Evolutionary conservation across 2,888 invertebrate genomes (phyloP).

Genomic region (Habrosyne pyritoides): DNA sequence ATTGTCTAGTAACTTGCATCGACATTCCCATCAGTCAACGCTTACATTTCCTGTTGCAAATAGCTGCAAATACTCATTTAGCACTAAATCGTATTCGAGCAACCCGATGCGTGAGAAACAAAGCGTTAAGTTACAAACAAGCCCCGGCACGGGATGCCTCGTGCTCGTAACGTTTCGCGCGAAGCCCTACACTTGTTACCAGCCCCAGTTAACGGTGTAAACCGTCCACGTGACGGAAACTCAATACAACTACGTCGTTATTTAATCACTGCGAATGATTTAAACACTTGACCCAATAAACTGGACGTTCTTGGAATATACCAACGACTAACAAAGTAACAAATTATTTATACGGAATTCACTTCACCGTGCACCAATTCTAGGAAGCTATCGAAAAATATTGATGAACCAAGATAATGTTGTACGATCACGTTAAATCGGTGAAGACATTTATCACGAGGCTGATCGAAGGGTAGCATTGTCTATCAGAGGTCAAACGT

Average conservation of each 20-base stretch:
- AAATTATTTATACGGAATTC: not conserved
- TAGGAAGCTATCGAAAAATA: constrained; percentile 9
- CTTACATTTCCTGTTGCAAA: constrained; percentile 4
- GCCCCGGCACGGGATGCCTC: constrained; percentile 37
- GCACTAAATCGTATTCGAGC: constrained; percentile 27
- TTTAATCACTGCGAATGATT: constrained; percentile 50
- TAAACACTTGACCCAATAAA: constrained; percentile 52
- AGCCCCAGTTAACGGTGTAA: constrained; percentile 46
- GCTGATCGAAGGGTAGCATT: constrained; percentile 38
- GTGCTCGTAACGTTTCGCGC: constrained; percentile 28
- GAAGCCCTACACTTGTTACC: constrained; percentile 48
- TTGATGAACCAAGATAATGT: constrained; percentile 25
- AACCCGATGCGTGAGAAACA: constrained; percentile 56
- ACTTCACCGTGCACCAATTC: constrained; percentile 10
- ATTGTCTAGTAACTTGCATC: not conserved
- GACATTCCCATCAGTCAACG: not conserved
- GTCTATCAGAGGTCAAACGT: constrained; percentile 52
- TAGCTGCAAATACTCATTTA: constrained; percentile 18
- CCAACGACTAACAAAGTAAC: not conserved
- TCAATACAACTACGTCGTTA: constrained; percentile 44
- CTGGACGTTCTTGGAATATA: constrained; percentile 30
- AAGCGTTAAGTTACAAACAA: constrained; percentile 51
- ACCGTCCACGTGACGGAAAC: constrained; percentile 51
- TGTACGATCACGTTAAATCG: constrained; percentile 13
- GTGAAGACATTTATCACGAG: constrained; percentile 36